Percentiles rank a stretch among this genome's conserved stretches.
These are phyloP conservation scores for Apamea crenata DNA, from an alignment of 2,888 invertebrate species.

Conservation along the genomic window DNA sequence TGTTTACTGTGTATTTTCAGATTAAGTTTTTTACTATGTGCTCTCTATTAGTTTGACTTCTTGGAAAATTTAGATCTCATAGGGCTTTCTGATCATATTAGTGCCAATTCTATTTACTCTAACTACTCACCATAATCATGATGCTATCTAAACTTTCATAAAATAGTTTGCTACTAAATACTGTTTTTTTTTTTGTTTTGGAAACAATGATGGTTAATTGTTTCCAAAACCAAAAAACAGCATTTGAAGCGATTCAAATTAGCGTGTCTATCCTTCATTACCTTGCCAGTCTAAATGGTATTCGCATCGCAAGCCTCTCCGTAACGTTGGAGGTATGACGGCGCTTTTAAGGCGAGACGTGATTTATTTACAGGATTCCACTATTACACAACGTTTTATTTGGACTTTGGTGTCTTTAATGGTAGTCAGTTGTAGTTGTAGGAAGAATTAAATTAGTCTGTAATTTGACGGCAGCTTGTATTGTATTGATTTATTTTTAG, in stretches of 20 bases:
- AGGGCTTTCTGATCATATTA: neutral
- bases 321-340: constrained; percentile 53
- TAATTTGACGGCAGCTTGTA: constrained; percentile 9
- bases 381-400: constrained; percentile 51
- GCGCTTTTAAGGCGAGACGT: constrained; percentile 51
- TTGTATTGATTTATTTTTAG: neutral
- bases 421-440: constrained; percentile 1
- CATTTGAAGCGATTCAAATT: constrained; percentile 32
- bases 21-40: neutral
- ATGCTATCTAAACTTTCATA: neutral
- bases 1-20: neutral
- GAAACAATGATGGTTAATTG: neutral
- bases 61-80: neutral
- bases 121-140: too few species aligned
- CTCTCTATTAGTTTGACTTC: neutral
- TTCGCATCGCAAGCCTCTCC: constrained; percentile 45
- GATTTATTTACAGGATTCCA: constrained; percentile 64
- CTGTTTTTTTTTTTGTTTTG: too few species aligned
- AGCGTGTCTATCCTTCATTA: constrained; percentile 62
- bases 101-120: neutral
- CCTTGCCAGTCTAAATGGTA: constrained; percentile 53
- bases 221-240: neutral
- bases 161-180: neutral
- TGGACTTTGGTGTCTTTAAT: constrained; percentile 22
- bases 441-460: neutral